Evolutionary conservation across 1,140 invertebrate species (phyloP), one percentile per base, ranked within the genome.

Genomic region (Oppia nitens): DNA sequence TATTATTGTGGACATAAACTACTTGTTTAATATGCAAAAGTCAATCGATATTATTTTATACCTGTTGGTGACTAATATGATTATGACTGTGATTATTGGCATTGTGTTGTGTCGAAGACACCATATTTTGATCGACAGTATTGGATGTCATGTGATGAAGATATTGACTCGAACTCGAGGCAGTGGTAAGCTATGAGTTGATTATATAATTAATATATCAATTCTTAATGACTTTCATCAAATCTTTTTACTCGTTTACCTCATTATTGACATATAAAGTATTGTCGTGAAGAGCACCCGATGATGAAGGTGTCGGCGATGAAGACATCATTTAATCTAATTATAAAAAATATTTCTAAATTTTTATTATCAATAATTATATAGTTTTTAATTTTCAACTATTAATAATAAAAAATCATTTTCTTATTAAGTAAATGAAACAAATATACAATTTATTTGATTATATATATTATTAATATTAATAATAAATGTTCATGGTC

Each of bases 231-330:
- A 51, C 6, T 51, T 51, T 28, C 49, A 6, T 28, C 27, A 9
- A 9, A 51, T 25, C 6, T 45, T 47, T 14, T 14, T 12, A 32
- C 47, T 32, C 55, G 32, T 56, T 21, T 14, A 25, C 49, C 21
- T 51, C 49, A 51, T 56, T 32, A 47, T 56, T 32, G 14, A 14
- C 28, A 21, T 17, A 56, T 12, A 56, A 6, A 9, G 32, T 12
- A 21, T 56, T 6, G 11, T 45, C 32, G 11, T 21, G 20, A 53
- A 49, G 12, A 29, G 3, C 9, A 21, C n/a, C 14, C 27, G 49
- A 23, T 51, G 55, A 26, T 9, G 55, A 56, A 52, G 55, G 28
- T 14, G 24, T 32, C 40, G 55, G 55, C 9, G 55, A 56, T 6
- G 28, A 17, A 6, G 55, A 56, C 55, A 56, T 56, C 28, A 53